A percentile compares a stretch with the other conserved stretches of the same genome.
These are phyloP conservation scores for Sinopyrophorus schimmeli DNA, from an alignment of 2,888 invertebrate species.

Conservation along the genomic window DNA sequence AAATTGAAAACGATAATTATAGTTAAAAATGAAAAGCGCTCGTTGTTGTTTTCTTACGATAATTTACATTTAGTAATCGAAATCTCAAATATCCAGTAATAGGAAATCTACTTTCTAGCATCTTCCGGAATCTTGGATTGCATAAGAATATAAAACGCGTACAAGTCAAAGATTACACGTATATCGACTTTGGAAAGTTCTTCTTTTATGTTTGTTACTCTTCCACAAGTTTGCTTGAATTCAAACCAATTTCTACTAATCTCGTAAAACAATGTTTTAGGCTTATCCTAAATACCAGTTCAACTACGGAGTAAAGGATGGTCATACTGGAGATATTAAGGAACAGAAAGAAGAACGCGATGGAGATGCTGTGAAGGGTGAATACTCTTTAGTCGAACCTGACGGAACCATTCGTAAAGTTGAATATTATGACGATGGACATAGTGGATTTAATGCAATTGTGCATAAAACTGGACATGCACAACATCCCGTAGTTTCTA, in stretches of 20 bases:
- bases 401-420: conserved; percentile 68
- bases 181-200: neutral
- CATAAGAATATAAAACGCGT: too few species aligned
- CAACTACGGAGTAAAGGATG: conserved; percentile 71
- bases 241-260: neutral
- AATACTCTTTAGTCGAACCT: conserved; percentile 67
- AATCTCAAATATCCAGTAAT: too few species aligned
- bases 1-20: too few species aligned
- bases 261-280: conserved; percentile 50
- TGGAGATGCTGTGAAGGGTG: conserved; percentile 74
- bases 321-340: conserved; percentile 73
- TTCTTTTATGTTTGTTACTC: neutral
- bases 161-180: too few species aligned
- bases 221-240: too few species aligned
- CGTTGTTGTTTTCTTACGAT: too few species aligned
- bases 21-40: too few species aligned
- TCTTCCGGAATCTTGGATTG: too few species aligned
- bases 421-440: conserved; percentile 65
- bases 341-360: conserved; percentile 70
- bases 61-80: too few species aligned
- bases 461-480: conserved; percentile 63
- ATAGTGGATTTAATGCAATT: conserved; percentile 62
- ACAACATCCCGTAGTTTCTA: conserved; percentile 49
- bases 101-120: too few species aligned
- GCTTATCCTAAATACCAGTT: conserved; percentile 72